Percentiles rank a stretch among this genome's conserved stretches.
These are phyloP conservation scores for Leptarthrus brevirostris DNA, from an alignment of 2,888 invertebrate species.

Conservation along the genomic window DNA sequence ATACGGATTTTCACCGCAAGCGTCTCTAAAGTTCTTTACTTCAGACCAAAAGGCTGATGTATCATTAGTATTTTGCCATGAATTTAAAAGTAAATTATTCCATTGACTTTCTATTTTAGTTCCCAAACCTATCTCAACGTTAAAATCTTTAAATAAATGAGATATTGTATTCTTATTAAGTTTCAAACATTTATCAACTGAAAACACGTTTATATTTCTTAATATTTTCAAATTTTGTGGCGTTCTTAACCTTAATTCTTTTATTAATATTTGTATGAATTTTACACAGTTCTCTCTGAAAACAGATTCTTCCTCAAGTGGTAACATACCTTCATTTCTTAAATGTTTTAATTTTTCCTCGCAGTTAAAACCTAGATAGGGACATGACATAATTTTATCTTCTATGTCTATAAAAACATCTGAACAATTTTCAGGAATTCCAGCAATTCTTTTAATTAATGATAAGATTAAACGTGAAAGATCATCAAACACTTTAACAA, in stretches of 20 bases:
- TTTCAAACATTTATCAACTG: too few species aligned
- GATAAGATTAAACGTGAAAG: not conserved
- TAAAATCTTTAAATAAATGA: too few species aligned
- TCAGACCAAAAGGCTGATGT: too few species aligned
- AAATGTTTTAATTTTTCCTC: not conserved
- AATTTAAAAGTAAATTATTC: too few species aligned
- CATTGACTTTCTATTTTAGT: too few species aligned
- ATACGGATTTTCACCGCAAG: rapidly evolving
- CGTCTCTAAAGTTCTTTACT: too few species aligned
- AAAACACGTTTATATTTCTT: too few species aligned
- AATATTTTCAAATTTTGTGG: too few species aligned
- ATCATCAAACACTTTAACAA: not conserved
- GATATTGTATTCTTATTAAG: too few species aligned
- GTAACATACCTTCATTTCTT: not conserved
- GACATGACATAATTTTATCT: not conserved
- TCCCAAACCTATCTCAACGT: rapidly evolving
- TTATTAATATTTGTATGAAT: not conserved
- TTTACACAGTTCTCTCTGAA: not conserved
- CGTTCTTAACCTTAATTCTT: too few species aligned
- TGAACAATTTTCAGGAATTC: not conserved
- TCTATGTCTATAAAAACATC: not conserved
- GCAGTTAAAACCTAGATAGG: not conserved
- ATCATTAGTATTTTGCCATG: too few species aligned
- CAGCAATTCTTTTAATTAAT: not conserved
- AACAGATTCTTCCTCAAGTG: not conserved